These are phyloP conservation scores for Whitmania pigra DNA, from an alignment of 1,140 invertebrate species.

Conservation along the genomic window DNA sequence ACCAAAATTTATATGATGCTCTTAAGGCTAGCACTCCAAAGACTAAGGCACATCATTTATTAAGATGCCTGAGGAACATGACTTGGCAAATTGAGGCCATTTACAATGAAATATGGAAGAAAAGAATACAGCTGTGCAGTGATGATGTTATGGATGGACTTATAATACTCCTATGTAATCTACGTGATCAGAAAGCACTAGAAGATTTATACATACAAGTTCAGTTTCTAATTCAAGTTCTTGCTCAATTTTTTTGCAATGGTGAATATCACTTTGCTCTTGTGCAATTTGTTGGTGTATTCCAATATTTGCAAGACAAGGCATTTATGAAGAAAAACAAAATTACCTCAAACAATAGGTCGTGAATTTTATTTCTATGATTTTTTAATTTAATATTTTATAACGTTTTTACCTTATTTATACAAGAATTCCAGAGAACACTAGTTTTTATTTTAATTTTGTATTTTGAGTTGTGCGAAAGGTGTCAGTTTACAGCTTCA, in stretches of 20 bases:
- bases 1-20: neutral
- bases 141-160: constrained; percentile 25
- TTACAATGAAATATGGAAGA: constrained; percentile 8
- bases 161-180: constrained; percentile 23
- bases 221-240: constrained; percentile 16
- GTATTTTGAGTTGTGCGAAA: no score
- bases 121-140: constrained; percentile 1
- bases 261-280: constrained; percentile 22
- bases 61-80: constrained; percentile 21
- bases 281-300: constrained; percentile 22
- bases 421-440: neutral
- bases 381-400: neutral
- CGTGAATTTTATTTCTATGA: neutral
- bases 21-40: constrained; percentile 20
- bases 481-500: no score
- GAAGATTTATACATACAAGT: constrained; percentile 19
- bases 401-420: neutral
- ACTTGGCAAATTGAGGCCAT: constrained; percentile 15
- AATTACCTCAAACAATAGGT: neutral
- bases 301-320: constrained; percentile 22
- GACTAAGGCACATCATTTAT: constrained; percentile 19
- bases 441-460: neutral
- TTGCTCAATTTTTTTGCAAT: constrained; percentile 21
- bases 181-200: neutral
- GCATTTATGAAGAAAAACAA: constrained; percentile 21